Conservation (phyloP, 2,113 vertebrate species). For the Notarius lentiginosus region DNA sequence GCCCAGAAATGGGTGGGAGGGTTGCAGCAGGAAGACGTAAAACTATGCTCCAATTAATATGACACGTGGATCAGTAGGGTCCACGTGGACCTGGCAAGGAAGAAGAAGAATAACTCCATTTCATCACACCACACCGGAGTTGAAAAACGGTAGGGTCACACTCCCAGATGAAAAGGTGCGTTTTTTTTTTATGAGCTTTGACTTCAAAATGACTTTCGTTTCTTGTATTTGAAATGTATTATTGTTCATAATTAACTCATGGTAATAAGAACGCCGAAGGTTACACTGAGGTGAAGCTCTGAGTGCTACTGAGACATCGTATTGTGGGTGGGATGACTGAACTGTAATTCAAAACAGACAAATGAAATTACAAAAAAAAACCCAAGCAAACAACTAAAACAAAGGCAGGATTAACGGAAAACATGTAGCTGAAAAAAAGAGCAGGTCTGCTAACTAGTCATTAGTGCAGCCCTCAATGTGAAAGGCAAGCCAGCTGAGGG, state of each 20-base stretch:
- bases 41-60: no score
- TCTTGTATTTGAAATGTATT: not conserved
- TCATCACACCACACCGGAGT: not conserved
- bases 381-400: slow-evolving; percentile 21
- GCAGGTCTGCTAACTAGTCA: slow-evolving; percentile 10
- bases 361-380: not conserved
- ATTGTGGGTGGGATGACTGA: no score
- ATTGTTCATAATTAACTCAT: not conserved
- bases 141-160: not conserved
- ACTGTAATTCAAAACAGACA: slow-evolving; percentile 27
- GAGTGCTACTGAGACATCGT: not conserved
- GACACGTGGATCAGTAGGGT: no score
- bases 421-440: not conserved
- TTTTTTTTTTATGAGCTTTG: not conserved
- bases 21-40: no score
- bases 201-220: not conserved
- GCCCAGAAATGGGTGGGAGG: no score
- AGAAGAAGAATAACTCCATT: no score
- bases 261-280: not conserved
- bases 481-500: not conserved
- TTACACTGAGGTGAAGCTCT: not conserved
- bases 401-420: slow-evolving; percentile 35
- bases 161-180: not conserved
- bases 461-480: slow-evolving; percentile 10
- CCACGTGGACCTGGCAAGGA: no score